A percentile compares a stretch with the other conserved stretches of the same genome.
phyloP scores from a whole-genome alignment of 2,888 invertebrate genomes.

The Carabus problematicus region DNA sequence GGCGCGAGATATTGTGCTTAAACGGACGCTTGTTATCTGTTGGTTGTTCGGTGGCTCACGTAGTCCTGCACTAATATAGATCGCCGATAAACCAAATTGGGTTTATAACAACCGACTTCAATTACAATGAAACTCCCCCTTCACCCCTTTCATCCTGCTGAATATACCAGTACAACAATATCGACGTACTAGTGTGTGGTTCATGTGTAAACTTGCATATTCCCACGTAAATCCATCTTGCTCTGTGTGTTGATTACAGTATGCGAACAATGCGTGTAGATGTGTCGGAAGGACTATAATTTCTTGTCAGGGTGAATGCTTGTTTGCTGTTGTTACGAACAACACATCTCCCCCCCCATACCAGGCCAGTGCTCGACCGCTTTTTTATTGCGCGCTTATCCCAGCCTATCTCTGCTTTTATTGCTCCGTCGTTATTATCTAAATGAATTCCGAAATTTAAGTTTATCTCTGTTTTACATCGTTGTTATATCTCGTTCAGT shows the following conservation, averaged over 20 bases:
- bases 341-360: slow-evolving; percentile 8
- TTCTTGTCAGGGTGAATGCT: slow-evolving; percentile 38
- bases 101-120: slow-evolving; percentile 41
- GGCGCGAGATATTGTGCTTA: slow-evolving; percentile 39
- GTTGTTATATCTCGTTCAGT: no score
- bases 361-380: slow-evolving; percentile 15
- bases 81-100: slow-evolving; percentile 41
- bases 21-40: slow-evolving; percentile 41
- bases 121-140: slow-evolving; percentile 29
- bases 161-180: no score
- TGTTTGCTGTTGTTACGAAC: slow-evolving; percentile 35
- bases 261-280: slow-evolving; percentile 17
- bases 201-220: no score
- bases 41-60: slow-evolving; percentile 14
- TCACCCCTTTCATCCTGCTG: no score
- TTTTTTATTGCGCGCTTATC: slow-evolving; percentile 36
- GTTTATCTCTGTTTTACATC: slow-evolving; percentile 14
- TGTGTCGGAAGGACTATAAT: slow-evolving; percentile 18
- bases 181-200: no score
- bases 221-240: no score
- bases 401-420: slow-evolving; percentile 26
- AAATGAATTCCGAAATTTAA: slow-evolving; percentile 33
- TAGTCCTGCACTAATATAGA: slow-evolving; percentile 38
- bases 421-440: slow-evolving; percentile 28
- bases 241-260: no score